A percentile compares a stretch with the other conserved stretches of the same genome.
Conservation (phyloP, 2,888 invertebrate genomes). For the Pandemis corylana region DNA sequence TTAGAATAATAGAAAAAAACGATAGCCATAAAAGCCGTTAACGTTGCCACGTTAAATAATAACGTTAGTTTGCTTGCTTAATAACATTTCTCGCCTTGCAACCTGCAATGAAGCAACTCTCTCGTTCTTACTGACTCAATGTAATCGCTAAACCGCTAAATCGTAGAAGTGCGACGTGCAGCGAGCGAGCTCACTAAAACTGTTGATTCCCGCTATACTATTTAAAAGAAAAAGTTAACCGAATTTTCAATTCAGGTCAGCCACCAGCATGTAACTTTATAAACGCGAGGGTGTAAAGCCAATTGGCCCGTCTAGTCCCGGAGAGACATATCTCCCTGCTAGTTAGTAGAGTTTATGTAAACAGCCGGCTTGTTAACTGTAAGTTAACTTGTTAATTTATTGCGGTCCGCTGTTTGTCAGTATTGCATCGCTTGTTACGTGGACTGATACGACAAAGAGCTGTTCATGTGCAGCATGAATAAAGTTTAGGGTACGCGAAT, state of each 20-base stretch:
- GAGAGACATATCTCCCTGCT: conserved; percentile 68
- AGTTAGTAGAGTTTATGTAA: conserved; percentile 79
- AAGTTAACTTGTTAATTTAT: conserved; percentile 80
- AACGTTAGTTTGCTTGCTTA: neutral
- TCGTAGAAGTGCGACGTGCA: conserved; percentile 2
- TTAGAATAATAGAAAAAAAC: neutral
- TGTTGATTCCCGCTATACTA: conserved; percentile 6
- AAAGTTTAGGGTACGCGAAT: conserved; percentile 28
- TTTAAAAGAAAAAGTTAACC: conserved; percentile 11
- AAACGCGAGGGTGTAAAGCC: conserved; percentile 27
- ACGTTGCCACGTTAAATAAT: neutral
- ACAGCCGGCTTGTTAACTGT: conserved; percentile 77
- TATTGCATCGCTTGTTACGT: conserved; percentile 59
- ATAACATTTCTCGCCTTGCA: too few relatives aligned
- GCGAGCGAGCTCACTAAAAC: neutral
- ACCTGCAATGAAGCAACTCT: too few relatives aligned
- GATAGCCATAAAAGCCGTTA: neutral
- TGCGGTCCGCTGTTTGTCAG: conserved; percentile 70
- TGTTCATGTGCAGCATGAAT: conserved; percentile 38
- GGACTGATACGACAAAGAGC: conserved; percentile 49
- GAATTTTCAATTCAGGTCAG: conserved; percentile 32
- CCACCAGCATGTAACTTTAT: conserved; percentile 22
- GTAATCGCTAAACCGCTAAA: neutral
- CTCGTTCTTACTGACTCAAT: neutral
- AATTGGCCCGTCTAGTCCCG: conserved; percentile 10